Base-by-base conservation (phyloP, 2,888 invertebrate species). In the Brachyptera putata region DNA sequence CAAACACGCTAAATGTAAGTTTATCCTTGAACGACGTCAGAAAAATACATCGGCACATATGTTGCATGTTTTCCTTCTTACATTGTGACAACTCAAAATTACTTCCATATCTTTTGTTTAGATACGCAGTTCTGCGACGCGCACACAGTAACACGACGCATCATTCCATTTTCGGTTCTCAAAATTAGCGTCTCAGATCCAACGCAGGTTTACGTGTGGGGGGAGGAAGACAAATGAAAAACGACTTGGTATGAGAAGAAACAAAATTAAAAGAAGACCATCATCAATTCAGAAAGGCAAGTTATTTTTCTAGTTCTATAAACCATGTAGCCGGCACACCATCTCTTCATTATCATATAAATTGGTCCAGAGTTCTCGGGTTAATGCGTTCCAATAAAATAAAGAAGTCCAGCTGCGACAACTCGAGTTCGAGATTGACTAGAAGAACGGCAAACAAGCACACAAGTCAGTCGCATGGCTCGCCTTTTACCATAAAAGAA, bases 341-440 rank as follows among this genome's bases (percentile, higher is more conserved):
- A n/a, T n/a, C n/a, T 61, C 56, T 58, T 58, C 61, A 61, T 61
- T 61, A 61, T 61, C 61, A 61, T 61, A 61, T 58, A 61, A 58
- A 61, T 61, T 61, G 61, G 56, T 53, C 55, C 25, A 56, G 56
- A 34, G 48, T 61, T 41, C 49, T 61, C 37, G 41, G 53, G 55
- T 61, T 61, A 61, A 61, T 57, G 57, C 57, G 48, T 57, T 57
- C 50, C 58, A 60, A 60, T 60, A 60, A 56, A 60, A 60, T 60
- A 60, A 56, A 60, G 49, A 24, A 26, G 46, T 46, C 46, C 46
- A 46, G 46, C 21, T 46, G 46, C 22, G 46, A 21, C 46, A n/a
- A n/a, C n/a, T n/a, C n/a, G n/a, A n/a, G n/a, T n/a, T n/a, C n/a
- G 18, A 46, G 46, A 46, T 46, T 46, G 46, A 46, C 46, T 46